These are phyloP conservation scores for Agonopterix heracliana DNA, from an alignment of 2,888 invertebrate species.

Conservation along the genomic window DNA sequence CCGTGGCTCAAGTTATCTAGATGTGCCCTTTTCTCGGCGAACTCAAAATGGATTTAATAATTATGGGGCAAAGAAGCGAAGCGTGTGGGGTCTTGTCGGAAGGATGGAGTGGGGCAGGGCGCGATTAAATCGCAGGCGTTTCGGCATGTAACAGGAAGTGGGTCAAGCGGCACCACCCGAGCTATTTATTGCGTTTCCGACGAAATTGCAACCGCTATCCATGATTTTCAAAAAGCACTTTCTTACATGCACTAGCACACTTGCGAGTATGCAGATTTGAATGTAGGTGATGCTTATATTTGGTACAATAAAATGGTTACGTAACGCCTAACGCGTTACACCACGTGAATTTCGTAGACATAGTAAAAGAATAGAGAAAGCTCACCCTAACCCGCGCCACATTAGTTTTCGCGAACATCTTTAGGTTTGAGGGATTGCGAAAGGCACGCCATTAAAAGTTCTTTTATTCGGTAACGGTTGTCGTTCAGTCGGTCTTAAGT, in stretches of 20 bases:
- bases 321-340: too few relatives aligned
- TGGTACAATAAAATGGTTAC: too few relatives aligned
- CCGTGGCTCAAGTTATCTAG: constrained; percentile 15
- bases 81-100: constrained; percentile 63
- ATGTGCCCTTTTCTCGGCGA: constrained; percentile 51
- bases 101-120: constrained; percentile 60
- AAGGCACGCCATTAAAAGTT: constrained; percentile 66
- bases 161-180: constrained; percentile 69
- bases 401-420: constrained; percentile 16
- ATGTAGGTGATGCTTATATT: too few relatives aligned
- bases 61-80: constrained; percentile 63
- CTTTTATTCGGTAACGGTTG: constrained; percentile 61
- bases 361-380: too few relatives aligned
- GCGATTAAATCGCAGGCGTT: constrained; percentile 73
- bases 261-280: too few relatives aligned
- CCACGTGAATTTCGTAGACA: too few relatives aligned
- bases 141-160: constrained; percentile 72
- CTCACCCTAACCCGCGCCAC: background rate
- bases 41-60: constrained; percentile 66
- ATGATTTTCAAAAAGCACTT: constrained; percentile 27
- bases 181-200: constrained; percentile 71
- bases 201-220: constrained; percentile 61
- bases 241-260: constrained; percentile 13
- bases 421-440: constrained; percentile 29
- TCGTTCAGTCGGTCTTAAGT: constrained; percentile 56